Conservation (phyloP, 2,888 invertebrate genomes). For the Cheiracanthium punctorium region DNA sequence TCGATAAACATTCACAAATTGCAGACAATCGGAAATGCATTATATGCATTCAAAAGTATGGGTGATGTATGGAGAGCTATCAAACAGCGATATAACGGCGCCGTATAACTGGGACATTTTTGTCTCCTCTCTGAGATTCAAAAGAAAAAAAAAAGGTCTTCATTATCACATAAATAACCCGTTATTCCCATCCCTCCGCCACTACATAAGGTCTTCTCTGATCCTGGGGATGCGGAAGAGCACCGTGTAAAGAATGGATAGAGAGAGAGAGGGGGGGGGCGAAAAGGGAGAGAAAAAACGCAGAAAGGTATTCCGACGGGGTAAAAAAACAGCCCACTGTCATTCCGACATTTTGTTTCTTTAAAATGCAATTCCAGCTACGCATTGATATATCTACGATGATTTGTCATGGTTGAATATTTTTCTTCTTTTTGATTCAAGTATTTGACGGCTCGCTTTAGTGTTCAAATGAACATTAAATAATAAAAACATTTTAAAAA, state of each 20-base stretch:
- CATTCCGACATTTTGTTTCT: not conserved
- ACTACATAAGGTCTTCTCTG: conserved; percentile 43
- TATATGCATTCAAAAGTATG: too few species aligned
- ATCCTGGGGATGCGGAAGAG: conserved; percentile 62
- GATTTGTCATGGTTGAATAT: too few species aligned
- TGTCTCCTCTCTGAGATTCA: conserved; percentile 34
- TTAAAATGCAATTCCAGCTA: too few species aligned
- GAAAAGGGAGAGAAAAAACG: too few species aligned
- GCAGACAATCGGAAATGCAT: too few species aligned
- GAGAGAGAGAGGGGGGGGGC: conserved; percentile 31
- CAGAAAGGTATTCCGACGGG: not conserved
- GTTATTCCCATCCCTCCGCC: conserved; percentile 52
- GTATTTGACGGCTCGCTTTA: too few species aligned
- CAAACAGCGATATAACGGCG: not conserved
- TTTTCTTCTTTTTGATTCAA: too few species aligned
- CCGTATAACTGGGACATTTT: conserved; percentile 45
- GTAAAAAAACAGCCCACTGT: not conserved
- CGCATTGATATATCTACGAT: too few species aligned
- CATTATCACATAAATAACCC: conserved; percentile 70
- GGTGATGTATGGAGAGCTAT: not conserved
- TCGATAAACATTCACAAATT: too few species aligned
- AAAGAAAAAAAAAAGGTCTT: conserved; percentile 36
- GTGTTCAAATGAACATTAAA: too few species aligned
- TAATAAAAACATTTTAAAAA: too few species aligned
- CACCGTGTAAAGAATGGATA: conserved; percentile 37